Conservation (phyloP, 2,888 invertebrate species). For the Matsumyia berberina region DNA sequence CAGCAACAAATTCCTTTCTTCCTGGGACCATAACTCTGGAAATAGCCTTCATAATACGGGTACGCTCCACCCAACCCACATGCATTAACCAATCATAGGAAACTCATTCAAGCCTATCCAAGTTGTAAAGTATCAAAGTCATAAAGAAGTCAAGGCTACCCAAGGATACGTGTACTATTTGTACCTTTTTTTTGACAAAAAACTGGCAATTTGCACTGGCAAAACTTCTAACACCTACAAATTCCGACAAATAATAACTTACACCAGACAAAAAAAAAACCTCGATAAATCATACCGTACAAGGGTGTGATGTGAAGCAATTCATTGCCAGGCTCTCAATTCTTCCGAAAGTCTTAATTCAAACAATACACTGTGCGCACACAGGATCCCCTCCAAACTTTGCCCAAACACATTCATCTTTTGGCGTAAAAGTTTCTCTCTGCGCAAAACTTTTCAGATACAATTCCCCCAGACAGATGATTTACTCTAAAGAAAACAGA, state of each 20-base stretch:
- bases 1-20: neutral
- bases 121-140: constrained; percentile 17
- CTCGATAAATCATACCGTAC: constrained; percentile 28
- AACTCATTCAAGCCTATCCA: constrained; percentile 1
- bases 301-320: neutral
- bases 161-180: constrained; percentile 3
- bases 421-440: constrained; percentile 55
- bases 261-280: constrained; percentile 29
- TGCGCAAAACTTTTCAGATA: constrained; percentile 48
- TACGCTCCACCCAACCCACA: neutral
- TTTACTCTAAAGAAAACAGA: constrained; percentile 51
- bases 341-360: constrained; percentile 52
- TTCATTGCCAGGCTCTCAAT: constrained; percentile 32
- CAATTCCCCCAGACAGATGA: constrained; percentile 55
- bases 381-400: constrained; percentile 58
- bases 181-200: constrained; percentile 18
- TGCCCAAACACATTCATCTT: constrained; percentile 57
- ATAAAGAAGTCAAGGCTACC: constrained; percentile 9
- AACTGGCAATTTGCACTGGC: constrained; percentile 46
- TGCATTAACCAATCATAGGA: neutral
- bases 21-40: neutral
- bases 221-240: constrained; percentile 63
- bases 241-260: constrained; percentile 67
- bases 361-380: constrained; percentile 36
- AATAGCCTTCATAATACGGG: neutral